These are phyloP conservation scores for Antheraea mylitta DNA, from an alignment of 1,140 invertebrate species.

Conservation along the genomic window DNA sequence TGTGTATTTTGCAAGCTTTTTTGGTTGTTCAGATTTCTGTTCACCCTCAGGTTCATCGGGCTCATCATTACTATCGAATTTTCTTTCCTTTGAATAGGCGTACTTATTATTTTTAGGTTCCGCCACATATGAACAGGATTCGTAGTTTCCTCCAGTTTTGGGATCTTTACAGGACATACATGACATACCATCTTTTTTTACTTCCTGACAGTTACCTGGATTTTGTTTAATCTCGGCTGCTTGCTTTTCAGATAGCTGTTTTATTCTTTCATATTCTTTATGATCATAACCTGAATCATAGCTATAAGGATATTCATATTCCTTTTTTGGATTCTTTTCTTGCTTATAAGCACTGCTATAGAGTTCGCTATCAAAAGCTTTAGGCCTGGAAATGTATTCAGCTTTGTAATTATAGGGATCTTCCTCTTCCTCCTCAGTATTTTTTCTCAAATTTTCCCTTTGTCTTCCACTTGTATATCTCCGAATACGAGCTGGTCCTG, in stretches of 20 bases:
- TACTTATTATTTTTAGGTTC: constrained; percentile 85
- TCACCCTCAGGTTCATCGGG: constrained; percentile 68
- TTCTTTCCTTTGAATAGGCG: constrained; percentile 81
- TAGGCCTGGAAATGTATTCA: constrained; percentile 71
- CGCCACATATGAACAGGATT: constrained; percentile 85
- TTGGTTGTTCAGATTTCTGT: constrained; percentile 53
- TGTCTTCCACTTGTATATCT: constrained; percentile 62
- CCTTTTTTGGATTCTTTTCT: constrained; percentile 60
- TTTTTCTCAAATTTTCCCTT: constrained; percentile 54
- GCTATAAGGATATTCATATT: constrained; percentile 71
- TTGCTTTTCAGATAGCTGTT: constrained; percentile 78
- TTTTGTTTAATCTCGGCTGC: constrained; percentile 79
- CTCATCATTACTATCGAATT: constrained; percentile 80
- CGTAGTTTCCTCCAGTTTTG: constrained; percentile 84
- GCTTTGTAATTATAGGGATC: constrained; percentile 67
- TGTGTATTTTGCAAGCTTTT: constrained; percentile 59
- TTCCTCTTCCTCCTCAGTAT: constrained; percentile 56
- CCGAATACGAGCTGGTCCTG: constrained; percentile 66
- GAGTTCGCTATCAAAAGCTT: constrained; percentile 66
- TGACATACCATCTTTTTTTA: constrained; percentile 81
- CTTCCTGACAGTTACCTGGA: constrained; percentile 81
- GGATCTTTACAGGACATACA: constrained; percentile 84
- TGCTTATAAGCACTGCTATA: constrained; percentile 71
- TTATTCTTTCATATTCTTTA: constrained; percentile 77
- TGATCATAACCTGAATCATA: constrained; percentile 74